Base-by-base conservation (phyloP, 1,140 invertebrate genomes). In the Danaus melanippus region DNA sequence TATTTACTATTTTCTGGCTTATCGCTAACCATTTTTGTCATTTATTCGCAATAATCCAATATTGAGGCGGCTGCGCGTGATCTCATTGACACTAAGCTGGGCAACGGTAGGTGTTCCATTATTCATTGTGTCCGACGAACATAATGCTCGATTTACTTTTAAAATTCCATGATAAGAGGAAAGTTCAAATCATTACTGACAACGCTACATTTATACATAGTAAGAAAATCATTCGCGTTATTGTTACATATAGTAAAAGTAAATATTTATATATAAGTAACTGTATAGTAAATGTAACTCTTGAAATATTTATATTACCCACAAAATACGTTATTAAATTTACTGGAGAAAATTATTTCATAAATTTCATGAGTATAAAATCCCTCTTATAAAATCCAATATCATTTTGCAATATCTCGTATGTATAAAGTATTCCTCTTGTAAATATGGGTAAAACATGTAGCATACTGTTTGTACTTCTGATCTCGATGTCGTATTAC, bases 1-100 rank as follows among this genome's bases (percentile, higher is more conserved):
- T 42, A 48, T 56, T 44, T 44, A 54, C 53, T 45, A 11, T 55
- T 48, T 54, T 48, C 52, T 40, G 53, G 50, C 46, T 65, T 66
- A 70, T 73, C 55, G 64, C 56, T 67, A 71, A 73, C 58, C 53
- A 72, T 69, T 73, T 71, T 73, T 68, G 71, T 73, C 76, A 73
- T 73, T 75, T 76, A 71, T 74, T 68, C 71, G 66, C 67, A 76
- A 72, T 79, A 79, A 78, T 73, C 71, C 67, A 75, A 76, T 75
- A 75, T 72, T 64, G 65, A 55, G 60, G 65, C 64, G 67, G 48
- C 49, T 63, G 71, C 60, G 71, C 76, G 72, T 79, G 76, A 79
- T 76, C 74, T 74, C 72, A 76, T 79, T 71, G 76, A 72, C 71
- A 73, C 68, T 73, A 73, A 76, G 72, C 75, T 68, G 62, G 58